Percentiles rank a stretch among this genome's conserved stretches.
Conservation (phyloP, 2,888 invertebrate species). For the Zonitis immaculata region DNA sequence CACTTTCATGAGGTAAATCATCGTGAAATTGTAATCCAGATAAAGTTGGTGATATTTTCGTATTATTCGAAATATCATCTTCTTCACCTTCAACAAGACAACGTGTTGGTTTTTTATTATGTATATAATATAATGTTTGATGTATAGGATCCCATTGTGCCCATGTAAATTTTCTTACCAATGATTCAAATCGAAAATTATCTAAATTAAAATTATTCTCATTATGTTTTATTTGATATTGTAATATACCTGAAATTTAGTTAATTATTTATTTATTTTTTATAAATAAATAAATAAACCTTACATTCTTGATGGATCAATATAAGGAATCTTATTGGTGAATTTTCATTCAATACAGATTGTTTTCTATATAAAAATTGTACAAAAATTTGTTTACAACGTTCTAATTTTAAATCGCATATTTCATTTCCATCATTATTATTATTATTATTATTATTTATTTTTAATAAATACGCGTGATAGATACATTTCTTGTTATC, state of each 20-base stretch:
- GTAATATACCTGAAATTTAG: constrained; percentile 40
- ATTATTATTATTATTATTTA: constrained; percentile 47
- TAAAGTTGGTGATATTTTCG: constrained; percentile 65
- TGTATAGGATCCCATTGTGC: constrained; percentile 79
- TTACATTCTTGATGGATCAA: constrained; percentile 76
- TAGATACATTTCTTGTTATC: constrained; percentile 48
- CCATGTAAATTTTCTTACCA: constrained; percentile 74
- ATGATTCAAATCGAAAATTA: constrained; percentile 40
- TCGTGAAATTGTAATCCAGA: constrained; percentile 85
- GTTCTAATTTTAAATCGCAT: constrained; percentile 52
- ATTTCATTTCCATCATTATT: constrained; percentile 35
- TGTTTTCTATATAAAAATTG: constrained; percentile 69
- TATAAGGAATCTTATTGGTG: constrained; percentile 63
- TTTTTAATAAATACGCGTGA: constrained; percentile 60
- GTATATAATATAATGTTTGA: constrained; percentile 79
- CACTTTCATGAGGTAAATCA: constrained; percentile 80
- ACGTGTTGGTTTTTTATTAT: constrained; percentile 66
- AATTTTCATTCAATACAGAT: constrained; percentile 41
- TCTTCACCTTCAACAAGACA: constrained; percentile 64
- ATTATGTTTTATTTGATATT: constrained; percentile 41
- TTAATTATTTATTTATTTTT: background rate
- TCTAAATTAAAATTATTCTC: constrained; percentile 16
- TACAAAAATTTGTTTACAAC: constrained; percentile 69
- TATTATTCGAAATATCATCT: constrained; percentile 54
- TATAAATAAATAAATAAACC: constrained; percentile 30